phyloP scores from a whole-genome alignment of 2,797 vertebrate species.

The Trichosurus vulpecula region DNA sequence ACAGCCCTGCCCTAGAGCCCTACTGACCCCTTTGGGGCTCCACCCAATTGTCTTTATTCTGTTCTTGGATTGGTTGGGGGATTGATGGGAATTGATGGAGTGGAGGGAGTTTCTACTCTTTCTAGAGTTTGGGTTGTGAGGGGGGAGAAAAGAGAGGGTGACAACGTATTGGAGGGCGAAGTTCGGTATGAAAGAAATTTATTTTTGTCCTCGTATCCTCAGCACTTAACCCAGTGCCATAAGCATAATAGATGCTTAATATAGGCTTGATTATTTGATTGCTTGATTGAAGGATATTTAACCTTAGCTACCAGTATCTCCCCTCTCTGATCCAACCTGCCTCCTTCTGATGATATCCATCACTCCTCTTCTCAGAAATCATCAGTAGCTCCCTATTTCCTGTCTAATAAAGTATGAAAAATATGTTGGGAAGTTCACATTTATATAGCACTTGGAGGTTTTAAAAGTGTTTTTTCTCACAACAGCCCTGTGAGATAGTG shows the following conservation, averaged over 20 bases:
- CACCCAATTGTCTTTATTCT: neutral
- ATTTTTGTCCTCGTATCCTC: neutral
- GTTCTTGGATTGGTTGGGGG: neutral
- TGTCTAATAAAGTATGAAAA: neutral
- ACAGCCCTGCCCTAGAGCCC: neutral
- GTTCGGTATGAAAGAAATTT: neutral
- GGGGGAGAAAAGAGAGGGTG: neutral
- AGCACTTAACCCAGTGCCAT: neutral
- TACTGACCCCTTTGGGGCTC: neutral
- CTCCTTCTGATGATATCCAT: neutral
- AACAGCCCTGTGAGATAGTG: neutral
- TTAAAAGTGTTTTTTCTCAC: neutral
- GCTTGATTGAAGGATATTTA: neutral
- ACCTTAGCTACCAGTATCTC: no score
- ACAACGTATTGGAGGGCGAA: neutral
- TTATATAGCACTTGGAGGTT: neutral
- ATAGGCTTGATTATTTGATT: neutral
- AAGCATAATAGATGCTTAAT: neutral
- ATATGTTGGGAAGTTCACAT: neutral
- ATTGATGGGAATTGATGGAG: neutral
- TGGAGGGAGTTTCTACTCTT: neutral
- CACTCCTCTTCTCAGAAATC: neutral
- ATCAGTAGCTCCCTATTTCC: neutral
- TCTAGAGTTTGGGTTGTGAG: neutral
- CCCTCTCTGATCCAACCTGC: neutral